Evolutionary conservation across 2,113 vertebrate genomes (phyloP), one percentile per base, ranked within the genome.

Genomic region (Lophura nycthemera): DNA sequence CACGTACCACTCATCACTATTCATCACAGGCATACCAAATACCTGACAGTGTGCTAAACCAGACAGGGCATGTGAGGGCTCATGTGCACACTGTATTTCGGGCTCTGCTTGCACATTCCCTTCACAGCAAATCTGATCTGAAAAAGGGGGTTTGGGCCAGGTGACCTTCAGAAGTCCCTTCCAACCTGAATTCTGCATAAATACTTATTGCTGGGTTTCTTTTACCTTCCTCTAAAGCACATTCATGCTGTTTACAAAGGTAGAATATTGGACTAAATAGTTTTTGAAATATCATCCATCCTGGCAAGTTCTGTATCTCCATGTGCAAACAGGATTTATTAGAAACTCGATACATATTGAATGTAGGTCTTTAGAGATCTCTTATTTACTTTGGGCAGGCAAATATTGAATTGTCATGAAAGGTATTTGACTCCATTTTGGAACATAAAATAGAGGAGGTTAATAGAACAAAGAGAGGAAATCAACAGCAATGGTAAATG

Each of bases 301-400:
- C 75, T 88, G 84, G 45, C 82, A 95, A 83, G 82, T n/a, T 69
- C 50, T 92, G 50, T 95, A 79, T 93, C 93, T 92, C 82, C 87
- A 89, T 92, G 82, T 64, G 82, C 91, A 93, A 96, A 95, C 75
- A 91, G 87, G 82, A 92, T 95, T 93, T 95, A 93, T 93, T 96
- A 95, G 89, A 95, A 92, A 95, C 64, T 93, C 83, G 91, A 89
- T 93, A 87, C 71, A 27, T 91, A 93, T 91, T 22, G 79, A 95
- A 91, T 56, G 56, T 43, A 76, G 59, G 84, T 92, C 81, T 94
- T 89, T 80, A 70, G 92, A 87, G 94, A 91, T 54, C 71, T 95
- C 67, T 91, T 96, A 54, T 91, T 94, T 95, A 93, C 70, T 90
- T 92, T 92, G 60, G 67, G 83, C 72, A 92, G 94, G 84, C 93